Base-by-base conservation (phyloP, 2,797 vertebrate genomes). In the Coreius guichenoti region DNA sequence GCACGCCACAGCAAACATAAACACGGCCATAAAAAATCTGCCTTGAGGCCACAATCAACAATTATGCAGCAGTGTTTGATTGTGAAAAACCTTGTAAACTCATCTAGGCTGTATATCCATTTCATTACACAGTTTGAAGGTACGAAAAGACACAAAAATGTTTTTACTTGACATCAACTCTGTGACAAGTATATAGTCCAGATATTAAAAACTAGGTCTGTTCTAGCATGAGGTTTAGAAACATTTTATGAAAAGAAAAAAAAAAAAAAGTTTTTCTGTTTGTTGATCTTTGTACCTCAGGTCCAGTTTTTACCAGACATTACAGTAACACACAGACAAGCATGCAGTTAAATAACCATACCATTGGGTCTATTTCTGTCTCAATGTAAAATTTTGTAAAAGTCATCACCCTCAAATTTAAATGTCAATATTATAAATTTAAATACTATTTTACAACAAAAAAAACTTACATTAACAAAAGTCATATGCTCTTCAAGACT, bases 21-120 rank as follows among this genome's bases (percentile, higher is more conserved):
- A 94, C 92, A 93, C 90, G 89, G 92, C 93, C 94, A 93, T 95
- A 93, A 94, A 93, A 43, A 94, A 93, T 93, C 91, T 85, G 91
- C 93, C 92, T 93, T 87, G 88, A 90, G 92, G 91, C 92, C 84
- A 90, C 89, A 92, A 92, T 90, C 91, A 91, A 95, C 89, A 90
- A 91, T 88, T 87, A 87, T 80, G 74, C 79, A 54, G 86, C 84
- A 81, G 83, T 83, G 85, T 81, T 80, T 85, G 69, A 77, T 87
- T 79, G 84, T 83, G 39, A 67, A 86, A 78, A 83, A 83, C 26
- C 78, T 79, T 83, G 78, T 80, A 83, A 68, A 36, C 74, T 80
- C 85, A 85, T 86, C 79, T 86, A 81, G 86, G 63, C 81, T 76
- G 86, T 51, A 51, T 82, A 84, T 87, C 43, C 75, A 80, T 80